Base-by-base conservation (phyloP, 2,113 vertebrate genomes). In the Salvelinus namaycush region DNA sequence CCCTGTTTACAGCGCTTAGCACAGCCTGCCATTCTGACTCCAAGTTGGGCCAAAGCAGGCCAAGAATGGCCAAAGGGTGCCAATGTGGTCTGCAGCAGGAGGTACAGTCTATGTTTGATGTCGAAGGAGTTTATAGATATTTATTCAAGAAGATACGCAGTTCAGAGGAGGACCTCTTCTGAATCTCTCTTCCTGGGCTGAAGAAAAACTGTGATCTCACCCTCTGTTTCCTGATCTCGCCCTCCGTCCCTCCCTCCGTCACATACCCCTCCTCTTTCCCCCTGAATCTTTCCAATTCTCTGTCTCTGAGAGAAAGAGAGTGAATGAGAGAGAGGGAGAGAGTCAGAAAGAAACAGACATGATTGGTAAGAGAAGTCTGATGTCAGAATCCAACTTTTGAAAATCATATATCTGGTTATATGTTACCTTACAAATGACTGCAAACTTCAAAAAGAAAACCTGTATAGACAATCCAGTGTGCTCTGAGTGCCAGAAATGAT, bases 1-100 rank as follows among this genome's bases (percentile, higher is more conserved):
- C 95, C 96, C 1, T 94, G 94, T 89, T 95, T 96, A 90, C 96
- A 97, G 70, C 95, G 93, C 75, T 91, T 95, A 11, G 94, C 95
- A 79, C 96, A 98, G 72, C 94, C 91, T 3, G 94, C 92, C 97
- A 98, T 98, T 88, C 88, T 88, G 84, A 76, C 65, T 22, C 60
- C 39, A 60, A 87, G 70, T 83, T 26, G 60, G n/a, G 54, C 78
- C 77, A 64, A 67, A 70, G 73, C 70, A 72, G 79, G 49, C n/a
- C 48, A 20, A 70, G 6, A n/a, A 7, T 12, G 74, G 77, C 60
- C 51, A 20, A n/a, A 49, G n/a, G 22, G 31, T 44, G 22, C 11
- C 13, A 5, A 24, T 11, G 74, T 6, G 20, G 14, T 48, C 34
- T n/a, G 68, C 7, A 69, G 22, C 27, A 5, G 66, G 27, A 68